Evolutionary conservation across 2,797 vertebrate genomes (phyloP).

Genomic region (Clamator glandarius): DNA sequence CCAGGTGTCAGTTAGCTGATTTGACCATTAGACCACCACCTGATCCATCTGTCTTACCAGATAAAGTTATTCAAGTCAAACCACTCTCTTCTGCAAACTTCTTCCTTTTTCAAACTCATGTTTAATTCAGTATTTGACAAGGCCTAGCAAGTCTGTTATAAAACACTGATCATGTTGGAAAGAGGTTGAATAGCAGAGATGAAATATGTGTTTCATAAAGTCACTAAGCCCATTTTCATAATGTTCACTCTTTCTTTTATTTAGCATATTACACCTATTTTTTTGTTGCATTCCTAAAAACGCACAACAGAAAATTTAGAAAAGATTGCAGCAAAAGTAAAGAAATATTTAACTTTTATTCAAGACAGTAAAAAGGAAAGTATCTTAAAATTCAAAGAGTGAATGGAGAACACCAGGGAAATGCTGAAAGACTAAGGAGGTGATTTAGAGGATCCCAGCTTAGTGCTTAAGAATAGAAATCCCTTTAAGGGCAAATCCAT

Average conservation of each 20-base stretch:
- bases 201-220: background rate
- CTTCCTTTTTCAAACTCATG: too few species aligned
- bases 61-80: too few species aligned
- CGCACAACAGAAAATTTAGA: rapidly evolving
- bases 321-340: background rate
- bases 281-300: background rate
- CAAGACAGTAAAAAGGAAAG: background rate
- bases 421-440: background rate
- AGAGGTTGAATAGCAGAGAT: background rate
- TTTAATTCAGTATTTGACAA: too few species aligned
- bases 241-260: background rate
- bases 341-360: background rate
- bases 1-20: too few species aligned
- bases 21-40: too few species aligned
- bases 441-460: background rate
- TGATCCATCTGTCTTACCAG: too few species aligned
- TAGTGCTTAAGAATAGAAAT: background rate
- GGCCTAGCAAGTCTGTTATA: too few species aligned
- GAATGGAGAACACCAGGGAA: background rate
- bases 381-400: background rate
- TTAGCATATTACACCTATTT: background rate
- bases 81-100: too few species aligned
- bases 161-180: background rate
- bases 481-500: background rate
- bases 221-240: background rate